Base-by-base conservation (phyloP, 1,140 invertebrate genomes). In the Pinna nobilis region DNA sequence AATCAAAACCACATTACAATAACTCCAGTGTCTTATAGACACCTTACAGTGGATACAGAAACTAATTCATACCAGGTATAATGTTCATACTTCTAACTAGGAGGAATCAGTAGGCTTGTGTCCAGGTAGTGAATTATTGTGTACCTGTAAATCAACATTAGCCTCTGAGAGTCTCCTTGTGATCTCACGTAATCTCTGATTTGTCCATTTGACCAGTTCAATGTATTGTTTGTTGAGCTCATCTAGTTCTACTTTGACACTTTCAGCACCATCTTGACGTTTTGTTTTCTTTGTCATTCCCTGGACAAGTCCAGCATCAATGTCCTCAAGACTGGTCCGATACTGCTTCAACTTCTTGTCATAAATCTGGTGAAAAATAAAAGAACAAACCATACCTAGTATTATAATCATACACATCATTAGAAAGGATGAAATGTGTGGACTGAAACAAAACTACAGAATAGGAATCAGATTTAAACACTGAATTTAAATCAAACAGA, bases 271-370 rank as follows among this genome's bases (percentile, higher is more conserved):
- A 69, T 81, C 80, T 44, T 78, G 78, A 32, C 83, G 75, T 78
- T 88, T 84, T 7, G 85, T 74, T 71, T 82, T 85, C 80, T 91
- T 91, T 63, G 83, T 82, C 51, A 84, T 39, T 28, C 75, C 66
- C 20, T 81, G 72, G 15, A 77, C 63, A n/a, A 69, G 33, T n/a
- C 60, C 73, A 13, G 71, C 51, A 33, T 78, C 76, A 15, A 94
- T 92, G 79, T 96, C 95, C 86, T 96, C 94, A 83, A 98, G 90
- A 89, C 93, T 94, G 82, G 97, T 96, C 78, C 93, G 92, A 90
- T 96, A 99, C 72, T 94, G 94, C 89, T 95, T 93, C 86, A 98
- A 93, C 83, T 93, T 91, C 83, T 94, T 92, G 85, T 96, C 94
- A 91, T 97, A 96, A 85, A 96, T 96, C 95, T 97, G 93, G 78